These are phyloP conservation scores for Zaprionus capensis DNA, from an alignment of 1,140 invertebrate species.

Conservation along the genomic window DNA sequence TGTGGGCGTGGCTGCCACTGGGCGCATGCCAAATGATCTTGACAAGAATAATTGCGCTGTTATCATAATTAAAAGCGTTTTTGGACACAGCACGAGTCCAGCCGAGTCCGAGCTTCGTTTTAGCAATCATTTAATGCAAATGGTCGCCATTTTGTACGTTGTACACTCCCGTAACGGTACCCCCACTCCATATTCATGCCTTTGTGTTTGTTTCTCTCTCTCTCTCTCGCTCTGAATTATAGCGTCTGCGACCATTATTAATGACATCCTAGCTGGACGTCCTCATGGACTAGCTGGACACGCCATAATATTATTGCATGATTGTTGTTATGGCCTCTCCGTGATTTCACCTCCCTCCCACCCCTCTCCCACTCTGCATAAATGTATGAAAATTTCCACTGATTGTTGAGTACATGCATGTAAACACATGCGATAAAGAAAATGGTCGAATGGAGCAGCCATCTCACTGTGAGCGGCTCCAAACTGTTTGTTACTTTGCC, in stretches of 20 bases:
- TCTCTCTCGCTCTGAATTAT: conserved; percentile 57
- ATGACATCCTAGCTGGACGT: conserved; percentile 58
- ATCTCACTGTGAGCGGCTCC: not conserved
- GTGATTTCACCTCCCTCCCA: conserved; percentile 57
- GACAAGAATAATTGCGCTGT: conserved; percentile 82
- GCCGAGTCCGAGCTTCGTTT: conserved; percentile 57
- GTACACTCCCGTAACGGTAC: conserved; percentile 63
- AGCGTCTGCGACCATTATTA: conserved; percentile 79
- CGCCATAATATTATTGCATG: conserved; percentile 78
- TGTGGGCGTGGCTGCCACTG: conserved; percentile 43
- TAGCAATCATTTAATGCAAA: conserved; percentile 82
- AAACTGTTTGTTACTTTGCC: conserved; percentile 1
- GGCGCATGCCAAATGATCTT: conserved; percentile 72
- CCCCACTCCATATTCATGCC: not conserved
- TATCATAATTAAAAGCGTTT: conserved; percentile 81
- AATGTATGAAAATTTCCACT: conserved; percentile 66
- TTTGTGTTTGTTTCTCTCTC: not conserved
- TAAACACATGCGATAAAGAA: conserved; percentile 54
- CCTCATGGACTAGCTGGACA: conserved; percentile 32
- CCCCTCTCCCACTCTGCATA: conserved; percentile 58
- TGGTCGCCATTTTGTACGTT: conserved; percentile 79
- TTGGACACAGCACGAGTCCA: conserved; percentile 48
- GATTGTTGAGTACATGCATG: conserved; percentile 74
- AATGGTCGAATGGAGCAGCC: not conserved
- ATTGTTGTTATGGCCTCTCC: conserved; percentile 78